Percentiles rank a stretch among this genome's conserved stretches.
Conservation (phyloP, 2,797 vertebrate species). For the Falco columbarius region DNA sequence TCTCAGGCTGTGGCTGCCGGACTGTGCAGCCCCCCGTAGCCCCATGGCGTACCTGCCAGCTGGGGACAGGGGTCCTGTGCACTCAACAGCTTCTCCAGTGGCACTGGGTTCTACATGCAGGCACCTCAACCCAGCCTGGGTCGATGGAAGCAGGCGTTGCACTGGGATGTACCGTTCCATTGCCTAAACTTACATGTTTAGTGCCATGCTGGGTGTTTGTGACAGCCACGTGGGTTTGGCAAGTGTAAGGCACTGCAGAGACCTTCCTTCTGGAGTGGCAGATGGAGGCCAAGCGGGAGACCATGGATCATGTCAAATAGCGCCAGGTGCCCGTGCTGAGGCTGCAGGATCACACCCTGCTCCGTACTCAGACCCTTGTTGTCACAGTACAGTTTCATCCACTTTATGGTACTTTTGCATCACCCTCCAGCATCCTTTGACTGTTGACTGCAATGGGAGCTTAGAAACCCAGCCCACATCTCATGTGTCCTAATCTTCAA, state of each 20-base stretch:
- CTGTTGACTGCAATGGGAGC: background rate
- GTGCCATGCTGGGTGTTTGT: background rate
- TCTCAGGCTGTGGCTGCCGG: background rate
- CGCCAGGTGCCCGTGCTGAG: background rate
- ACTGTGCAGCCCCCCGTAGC: background rate
- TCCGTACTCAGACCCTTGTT: background rate
- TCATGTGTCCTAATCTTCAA: background rate
- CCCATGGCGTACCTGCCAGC: background rate
- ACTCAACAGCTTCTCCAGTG: background rate
- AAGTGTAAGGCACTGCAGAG: background rate
- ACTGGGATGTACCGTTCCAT: background rate
- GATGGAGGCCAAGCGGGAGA: background rate
- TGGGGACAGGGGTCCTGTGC: background rate
- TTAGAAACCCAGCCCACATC: background rate
- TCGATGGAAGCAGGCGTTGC: background rate
- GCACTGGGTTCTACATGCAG: background rate
- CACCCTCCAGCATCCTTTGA: background rate
- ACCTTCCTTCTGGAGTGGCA: background rate
- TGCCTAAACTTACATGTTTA: background rate
- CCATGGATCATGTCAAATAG: fast-evolving
- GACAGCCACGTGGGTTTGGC: background rate
- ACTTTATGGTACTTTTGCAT: background rate
- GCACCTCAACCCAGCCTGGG: background rate
- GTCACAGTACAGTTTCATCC: background rate
- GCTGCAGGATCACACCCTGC: background rate